Conservation (phyloP, 2,797 vertebrate species). For the Odontamblyopus rebecca region DNA sequence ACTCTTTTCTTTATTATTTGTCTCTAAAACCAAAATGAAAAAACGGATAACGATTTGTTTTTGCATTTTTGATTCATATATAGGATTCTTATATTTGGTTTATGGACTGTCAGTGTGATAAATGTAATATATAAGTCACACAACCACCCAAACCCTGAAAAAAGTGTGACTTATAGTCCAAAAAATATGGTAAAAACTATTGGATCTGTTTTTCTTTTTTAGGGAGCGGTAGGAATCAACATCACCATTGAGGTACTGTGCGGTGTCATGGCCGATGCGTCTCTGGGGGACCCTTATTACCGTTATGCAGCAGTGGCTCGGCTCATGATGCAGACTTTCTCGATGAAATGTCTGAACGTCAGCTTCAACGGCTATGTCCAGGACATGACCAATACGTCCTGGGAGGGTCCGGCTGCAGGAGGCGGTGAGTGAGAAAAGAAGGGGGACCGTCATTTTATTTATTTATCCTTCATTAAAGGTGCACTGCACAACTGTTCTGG, state of each 20-base stretch:
- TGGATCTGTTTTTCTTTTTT: neutral
- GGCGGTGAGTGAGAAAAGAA: conserved; percentile 57
- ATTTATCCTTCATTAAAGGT: no score
- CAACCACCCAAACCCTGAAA: no score
- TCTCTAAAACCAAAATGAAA: no score
- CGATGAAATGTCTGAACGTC: conserved; percentile 54
- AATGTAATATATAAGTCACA: no score
- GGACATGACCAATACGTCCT: conserved; percentile 70
- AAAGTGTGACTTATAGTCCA: no score
- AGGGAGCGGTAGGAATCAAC: conserved; percentile 68
- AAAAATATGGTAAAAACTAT: neutral
- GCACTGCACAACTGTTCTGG: no score
- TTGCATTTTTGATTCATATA: no score
- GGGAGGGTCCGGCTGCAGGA: conserved; percentile 63
- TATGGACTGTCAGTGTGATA: no score
- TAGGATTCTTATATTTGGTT: no score
- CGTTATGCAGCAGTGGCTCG: conserved; percentile 60
- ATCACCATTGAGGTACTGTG: conserved; percentile 75
- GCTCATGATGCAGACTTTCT: conserved; percentile 54
- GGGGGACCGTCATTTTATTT: no score
- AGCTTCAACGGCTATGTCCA: conserved; percentile 60
- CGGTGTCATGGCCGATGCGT: conserved; percentile 62
- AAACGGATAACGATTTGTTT: no score
- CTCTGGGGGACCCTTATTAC: conserved; percentile 55
- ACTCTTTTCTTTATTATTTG: no score